Base-by-base conservation (phyloP, 2,797 vertebrate species). In the Schizopygopsis pylzovi region DNA sequence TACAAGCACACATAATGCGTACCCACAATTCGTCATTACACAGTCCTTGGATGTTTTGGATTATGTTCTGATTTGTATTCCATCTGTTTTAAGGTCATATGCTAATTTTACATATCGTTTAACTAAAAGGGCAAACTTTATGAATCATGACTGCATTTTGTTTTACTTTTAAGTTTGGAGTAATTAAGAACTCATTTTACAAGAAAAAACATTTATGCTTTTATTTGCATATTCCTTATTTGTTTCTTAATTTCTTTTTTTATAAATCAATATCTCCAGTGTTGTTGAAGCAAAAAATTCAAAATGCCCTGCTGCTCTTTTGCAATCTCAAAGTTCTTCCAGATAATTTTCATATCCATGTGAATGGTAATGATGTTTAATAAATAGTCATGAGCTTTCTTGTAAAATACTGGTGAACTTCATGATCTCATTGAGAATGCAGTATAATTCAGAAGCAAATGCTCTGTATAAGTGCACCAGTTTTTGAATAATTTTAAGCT, bases 1-100 rank as follows among this genome's bases (percentile, higher is more conserved):
- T 79, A 71, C 65, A 79, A 70, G 63, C 37, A 25, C 76, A 59
- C 49, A 28, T 15, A 78, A 70, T 79, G 63, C 9, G 39, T 56
- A 78, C 63, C 75, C n/a, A 10, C 45, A 79, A 70, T 79, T 85
- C 13, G 10, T 33, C 13, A 41, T 70, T 78, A 15, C 25, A 67
- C 61, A 54, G 49, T 37, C 12, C 49, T 70, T 85, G 25, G 65
- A 45, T 85, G 75, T 70, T 84, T 79, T 79, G 33, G 12, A 39
- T n/a, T 25, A 4, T 84, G 37, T 37, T 39, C 43, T 67, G 72
- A 68, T 84, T 81, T 81, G 47, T 81, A 71, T 52, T 81, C 47
- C 4, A 39, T 54, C 45, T 37, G 6, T 80, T 81, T 70, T 54
- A 71, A 81, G 80, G 80, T 79, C 49, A 79, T 54, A 16, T 79